phyloP scores from a whole-genome alignment of 2,113 vertebrate genomes.

The Amblyopsis rosae region DNA sequence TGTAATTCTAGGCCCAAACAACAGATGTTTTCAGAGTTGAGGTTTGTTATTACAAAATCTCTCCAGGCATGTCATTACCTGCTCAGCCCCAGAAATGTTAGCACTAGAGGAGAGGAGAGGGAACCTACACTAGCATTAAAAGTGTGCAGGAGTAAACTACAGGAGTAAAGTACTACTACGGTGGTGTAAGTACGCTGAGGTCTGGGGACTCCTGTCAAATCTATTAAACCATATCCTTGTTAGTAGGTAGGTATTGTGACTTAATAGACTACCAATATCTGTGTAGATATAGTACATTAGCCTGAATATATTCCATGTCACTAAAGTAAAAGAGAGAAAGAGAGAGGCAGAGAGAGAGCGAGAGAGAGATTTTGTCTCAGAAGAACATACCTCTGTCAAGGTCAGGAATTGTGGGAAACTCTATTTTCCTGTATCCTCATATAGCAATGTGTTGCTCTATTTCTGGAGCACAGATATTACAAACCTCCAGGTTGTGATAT shows the following conservation, averaged over 20 bases:
- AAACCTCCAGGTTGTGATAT: not conserved
- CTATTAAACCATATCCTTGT: not conserved
- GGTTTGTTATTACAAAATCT: not conserved
- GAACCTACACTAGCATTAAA: not conserved
- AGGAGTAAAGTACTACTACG: not conserved
- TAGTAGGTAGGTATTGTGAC: not conserved
- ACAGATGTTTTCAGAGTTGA: not conserved
- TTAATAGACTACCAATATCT: no score
- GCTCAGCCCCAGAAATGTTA: not conserved
- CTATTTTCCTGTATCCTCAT: not conserved
- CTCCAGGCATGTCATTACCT: conserved; percentile 42
- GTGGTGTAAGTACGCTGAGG: not conserved
- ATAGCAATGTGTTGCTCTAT: not conserved
- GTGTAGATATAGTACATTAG: no score
- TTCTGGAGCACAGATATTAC: conserved; percentile 1
- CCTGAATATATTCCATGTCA: no score
- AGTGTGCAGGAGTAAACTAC: not conserved
- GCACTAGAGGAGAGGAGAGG: not conserved
- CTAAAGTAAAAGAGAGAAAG: no score
- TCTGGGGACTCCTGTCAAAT: not conserved
- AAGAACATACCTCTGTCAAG: not conserved
- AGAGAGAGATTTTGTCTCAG: not conserved
- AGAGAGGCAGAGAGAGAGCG: not conserved
- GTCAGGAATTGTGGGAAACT: not conserved
- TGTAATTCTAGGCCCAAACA: conserved; percentile 10